Conservation (phyloP, 2,113 vertebrate genomes). For the Tetrax tetrax region DNA sequence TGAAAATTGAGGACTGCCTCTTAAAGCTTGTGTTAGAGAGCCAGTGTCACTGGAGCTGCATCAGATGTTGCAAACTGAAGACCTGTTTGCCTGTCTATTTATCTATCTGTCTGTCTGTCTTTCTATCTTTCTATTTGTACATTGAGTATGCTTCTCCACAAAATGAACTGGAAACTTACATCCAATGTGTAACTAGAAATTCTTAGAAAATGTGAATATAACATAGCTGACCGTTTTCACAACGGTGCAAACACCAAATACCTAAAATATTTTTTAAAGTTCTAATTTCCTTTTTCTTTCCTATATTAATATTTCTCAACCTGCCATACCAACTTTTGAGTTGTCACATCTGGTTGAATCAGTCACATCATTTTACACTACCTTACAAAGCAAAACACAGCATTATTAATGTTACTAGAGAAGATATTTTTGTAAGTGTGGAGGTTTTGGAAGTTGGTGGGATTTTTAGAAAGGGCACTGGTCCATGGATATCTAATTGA, state of each 20-base stretch:
- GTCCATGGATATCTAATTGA: background rate
- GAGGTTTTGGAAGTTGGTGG: background rate
- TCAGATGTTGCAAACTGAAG: background rate
- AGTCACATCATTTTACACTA: background rate
- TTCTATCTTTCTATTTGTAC: background rate
- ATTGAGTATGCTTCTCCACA: background rate
- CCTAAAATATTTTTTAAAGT: background rate
- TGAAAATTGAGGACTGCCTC: background rate
- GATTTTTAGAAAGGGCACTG: background rate
- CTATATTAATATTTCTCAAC: background rate
- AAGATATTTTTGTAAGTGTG: background rate
- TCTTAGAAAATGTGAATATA: background rate
- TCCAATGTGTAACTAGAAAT: background rate
- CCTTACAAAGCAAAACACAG: background rate
- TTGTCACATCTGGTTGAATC: background rate
- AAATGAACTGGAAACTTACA: background rate
- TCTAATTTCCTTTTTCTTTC: background rate
- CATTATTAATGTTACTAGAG: background rate
- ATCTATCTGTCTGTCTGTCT: background rate
- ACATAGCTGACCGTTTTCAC: background rate
- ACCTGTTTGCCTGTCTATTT: background rate
- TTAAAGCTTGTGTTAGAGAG: background rate
- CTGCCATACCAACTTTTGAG: background rate
- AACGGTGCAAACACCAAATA: background rate
- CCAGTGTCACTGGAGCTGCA: background rate